Evolutionary conservation across 2,797 vertebrate species (phyloP).

Genomic region (Pipistrellus nathusii): DNA sequence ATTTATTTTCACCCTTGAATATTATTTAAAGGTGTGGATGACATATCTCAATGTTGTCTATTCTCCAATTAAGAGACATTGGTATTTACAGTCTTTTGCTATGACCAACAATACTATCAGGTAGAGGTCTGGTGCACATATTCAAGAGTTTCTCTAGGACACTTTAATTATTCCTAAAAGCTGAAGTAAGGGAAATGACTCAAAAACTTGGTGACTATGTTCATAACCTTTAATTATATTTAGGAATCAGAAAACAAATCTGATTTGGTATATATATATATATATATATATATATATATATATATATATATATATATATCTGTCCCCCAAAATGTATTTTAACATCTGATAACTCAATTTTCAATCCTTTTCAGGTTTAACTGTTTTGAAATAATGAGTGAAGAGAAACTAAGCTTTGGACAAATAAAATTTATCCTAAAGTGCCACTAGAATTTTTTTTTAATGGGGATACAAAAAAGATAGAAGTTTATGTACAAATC

Average conservation of each 20-base stretch:
- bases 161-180: neutral
- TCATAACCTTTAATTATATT: slow-evolving; percentile 3
- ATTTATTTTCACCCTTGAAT: neutral
- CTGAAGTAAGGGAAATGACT: neutral
- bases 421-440: too few relatives aligned
- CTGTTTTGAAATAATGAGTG: too few relatives aligned
- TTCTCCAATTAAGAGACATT: neutral
- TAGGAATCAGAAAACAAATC: neutral
- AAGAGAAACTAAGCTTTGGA: too few relatives aligned
- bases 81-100: too few relatives aligned
- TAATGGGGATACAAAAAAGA: too few relatives aligned
- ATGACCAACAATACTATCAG: too few relatives aligned
- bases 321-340: too few relatives aligned
- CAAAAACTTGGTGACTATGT: neutral
- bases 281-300: neutral
- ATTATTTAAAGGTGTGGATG: neutral
- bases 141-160: neutral
- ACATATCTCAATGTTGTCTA: neutral
- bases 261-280: neutral
- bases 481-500: too few relatives aligned
- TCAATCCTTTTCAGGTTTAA: too few relatives aligned
- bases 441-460: too few relatives aligned
- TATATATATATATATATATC: neutral
- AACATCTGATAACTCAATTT: too few relatives aligned
- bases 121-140: too few relatives aligned